A percentile compares a stretch with the other conserved stretches of the same genome.
phyloP scores from a whole-genome alignment of 1,140 invertebrate genomes.

The Pissodes strobi region DNA sequence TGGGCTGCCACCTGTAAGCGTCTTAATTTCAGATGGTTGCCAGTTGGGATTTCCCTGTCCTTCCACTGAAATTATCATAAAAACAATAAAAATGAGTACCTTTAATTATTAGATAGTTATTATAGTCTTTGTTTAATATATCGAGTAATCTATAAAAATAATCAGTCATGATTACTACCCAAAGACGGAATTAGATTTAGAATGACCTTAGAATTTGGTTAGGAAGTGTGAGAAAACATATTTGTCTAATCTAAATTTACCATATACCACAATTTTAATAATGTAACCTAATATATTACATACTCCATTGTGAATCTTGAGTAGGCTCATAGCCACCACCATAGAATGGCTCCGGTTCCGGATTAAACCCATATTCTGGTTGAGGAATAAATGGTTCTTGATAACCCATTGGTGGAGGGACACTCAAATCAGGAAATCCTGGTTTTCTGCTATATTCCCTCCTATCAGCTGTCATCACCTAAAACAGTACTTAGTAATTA shows the following conservation, averaged over 20 bases:
- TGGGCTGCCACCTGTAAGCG: conserved; percentile 58
- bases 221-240: neutral
- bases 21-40: conserved; percentile 66
- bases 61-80: conserved; percentile 21
- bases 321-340: conserved; percentile 72
- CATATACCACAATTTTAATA: neutral
- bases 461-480: conserved; percentile 85
- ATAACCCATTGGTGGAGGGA: conserved; percentile 63
- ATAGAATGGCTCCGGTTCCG: conserved; percentile 70
- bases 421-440: conserved; percentile 66
- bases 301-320: conserved; percentile 72
- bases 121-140: too few species aligned
- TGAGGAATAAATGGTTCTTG: conserved; percentile 60
- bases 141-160: too few species aligned
- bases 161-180: too few species aligned
- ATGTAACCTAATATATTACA: conserved; percentile 48
- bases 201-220: too few species aligned
- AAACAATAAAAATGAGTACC: too few species aligned
- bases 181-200: too few species aligned
- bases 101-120: too few species aligned
- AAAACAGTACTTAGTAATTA: conserved; percentile 27
- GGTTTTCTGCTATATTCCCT: conserved; percentile 78
- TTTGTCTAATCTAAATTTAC: neutral
- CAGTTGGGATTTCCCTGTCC: conserved; percentile 59
- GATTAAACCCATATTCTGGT: conserved; percentile 60